These are phyloP conservation scores for Psittacula cyanocephala DNA, from an alignment of 2,113 vertebrate species.

Conservation along the genomic window DNA sequence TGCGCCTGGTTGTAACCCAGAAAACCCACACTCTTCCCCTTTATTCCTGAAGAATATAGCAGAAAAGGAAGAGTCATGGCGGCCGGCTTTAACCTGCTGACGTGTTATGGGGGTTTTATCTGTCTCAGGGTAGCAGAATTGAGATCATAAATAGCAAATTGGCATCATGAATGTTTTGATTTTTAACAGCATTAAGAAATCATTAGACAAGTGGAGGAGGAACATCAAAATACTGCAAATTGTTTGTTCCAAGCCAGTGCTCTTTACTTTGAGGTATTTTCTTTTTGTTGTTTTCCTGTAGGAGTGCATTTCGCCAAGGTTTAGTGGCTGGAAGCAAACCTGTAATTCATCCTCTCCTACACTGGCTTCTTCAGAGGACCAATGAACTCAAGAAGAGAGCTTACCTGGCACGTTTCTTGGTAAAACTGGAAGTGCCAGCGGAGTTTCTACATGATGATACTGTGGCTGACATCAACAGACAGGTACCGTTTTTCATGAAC, in stretches of 20 bases:
- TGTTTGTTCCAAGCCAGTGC: background rate
- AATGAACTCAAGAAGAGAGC: conserved; percentile 93
- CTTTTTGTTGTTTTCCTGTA: conserved; percentile 38
- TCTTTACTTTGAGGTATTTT: background rate
- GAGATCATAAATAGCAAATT: background rate
- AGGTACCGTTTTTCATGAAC: conserved; percentile 77
- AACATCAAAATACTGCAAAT: background rate
- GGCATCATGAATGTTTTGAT: background rate
- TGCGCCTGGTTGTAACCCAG: background rate
- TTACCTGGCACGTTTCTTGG: conserved; percentile 91
- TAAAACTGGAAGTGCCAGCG: conserved; percentile 89
- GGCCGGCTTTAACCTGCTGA: background rate
- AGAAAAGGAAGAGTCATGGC: background rate
- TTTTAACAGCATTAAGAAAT: background rate
- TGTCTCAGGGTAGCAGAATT: background rate
- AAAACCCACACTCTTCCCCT: background rate
- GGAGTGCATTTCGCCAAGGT: conserved; percentile 91
- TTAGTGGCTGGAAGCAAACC: conserved; percentile 91
- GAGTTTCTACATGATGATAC: conserved; percentile 94
- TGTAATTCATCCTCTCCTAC: conserved; percentile 89
- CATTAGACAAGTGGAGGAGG: background rate
- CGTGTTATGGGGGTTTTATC: background rate
- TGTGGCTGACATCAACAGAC: conserved; percentile 87
- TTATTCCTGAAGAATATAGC: background rate
- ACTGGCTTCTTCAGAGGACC: conserved; percentile 92